Evolutionary conservation across 2,797 vertebrate species (phyloP).

Genomic region (Anableps anableps): DNA sequence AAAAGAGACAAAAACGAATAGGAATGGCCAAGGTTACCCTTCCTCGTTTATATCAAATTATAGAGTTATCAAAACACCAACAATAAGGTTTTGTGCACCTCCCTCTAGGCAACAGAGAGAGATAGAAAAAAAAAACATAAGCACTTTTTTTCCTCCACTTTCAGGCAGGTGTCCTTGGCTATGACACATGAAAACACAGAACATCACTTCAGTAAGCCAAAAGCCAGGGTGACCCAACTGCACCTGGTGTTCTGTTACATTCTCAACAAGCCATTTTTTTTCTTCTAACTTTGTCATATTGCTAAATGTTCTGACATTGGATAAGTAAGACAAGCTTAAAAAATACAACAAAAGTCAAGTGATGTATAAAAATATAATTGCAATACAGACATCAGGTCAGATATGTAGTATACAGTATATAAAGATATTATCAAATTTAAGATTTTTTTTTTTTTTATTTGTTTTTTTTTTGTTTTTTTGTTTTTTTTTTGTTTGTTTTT

Average conservation of each 20-base stretch:
- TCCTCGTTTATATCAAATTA: slow-evolving; percentile 21
- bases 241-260: slow-evolving; percentile 57
- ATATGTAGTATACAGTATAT: background rate
- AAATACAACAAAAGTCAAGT: background rate
- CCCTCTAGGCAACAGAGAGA: background rate
- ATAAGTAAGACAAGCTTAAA: background rate
- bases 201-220: slow-evolving; percentile 34
- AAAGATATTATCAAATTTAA: background rate
- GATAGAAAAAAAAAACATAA: background rate
- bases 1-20: background rate
- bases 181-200: slow-evolving; percentile 42
- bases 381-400: background rate
- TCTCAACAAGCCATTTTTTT: slow-evolving; percentile 7
- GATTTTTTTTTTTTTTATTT: background rate
- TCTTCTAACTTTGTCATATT: background rate
- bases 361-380: background rate
- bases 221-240: slow-evolving; percentile 33
- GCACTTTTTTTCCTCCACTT: slow-evolving; percentile 22
- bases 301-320: background rate
- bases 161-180: slow-evolving; percentile 55
- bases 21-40: slow-evolving; percentile 32
- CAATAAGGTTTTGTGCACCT: background rate
- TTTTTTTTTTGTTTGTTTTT: background rate
- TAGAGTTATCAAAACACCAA: slow-evolving; percentile 6
- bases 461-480: background rate